Base-by-base conservation (phyloP, 2,113 vertebrate genomes). In the Cyprinus carpio region DNA sequence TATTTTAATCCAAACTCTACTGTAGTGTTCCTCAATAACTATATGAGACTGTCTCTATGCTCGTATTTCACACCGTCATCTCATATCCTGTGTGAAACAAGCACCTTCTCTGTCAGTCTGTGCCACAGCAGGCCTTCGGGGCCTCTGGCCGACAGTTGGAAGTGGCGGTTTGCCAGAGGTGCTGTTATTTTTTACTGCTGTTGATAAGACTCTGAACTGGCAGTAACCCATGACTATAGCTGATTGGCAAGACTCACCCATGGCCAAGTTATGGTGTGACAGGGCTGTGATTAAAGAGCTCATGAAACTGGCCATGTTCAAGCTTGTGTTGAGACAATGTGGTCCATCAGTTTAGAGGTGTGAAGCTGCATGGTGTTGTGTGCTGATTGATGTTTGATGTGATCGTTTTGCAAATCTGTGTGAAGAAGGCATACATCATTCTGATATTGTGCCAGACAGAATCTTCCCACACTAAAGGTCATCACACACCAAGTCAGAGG, bases 151-250 rank as follows among this genome's bases (percentile, higher is more conserved):
- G 69, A 78, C 15, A 37, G 9, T 43, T 54, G 29, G 75, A n/a
- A 69, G 62, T 85, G 84, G 84, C 75, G 58, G 43, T 18, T 64
- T 78, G 83, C 83, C 83, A 85, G 46, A 77, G 82, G 77, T 27
- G 49, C 85, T 72, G 72, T 88, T 88, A 86, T 86, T 65, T 79
- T 81, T 82, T 84, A 85, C 82, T 82, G 85, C 81, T 81, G 69
- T 43, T 71, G 16, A 85, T 83, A 74, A 58, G 58, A 9, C 67
- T 37, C 23, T 43, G 46, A 60, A 43, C 82, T 71, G 71, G 75
- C 82, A 77, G 54, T 54, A 71, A 76, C 10, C 65, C 46, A 67
- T 2, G 11, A 20, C 69, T 23, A 81, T 27, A 81, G 77, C 77
- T 81, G 49, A 74, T 62, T 81, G 65, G 64, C 25, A 7, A 65